These are phyloP conservation scores for Spea hammondii DNA, from an alignment of 2,797 vertebrate genomes.

Conservation along the genomic window DNA sequence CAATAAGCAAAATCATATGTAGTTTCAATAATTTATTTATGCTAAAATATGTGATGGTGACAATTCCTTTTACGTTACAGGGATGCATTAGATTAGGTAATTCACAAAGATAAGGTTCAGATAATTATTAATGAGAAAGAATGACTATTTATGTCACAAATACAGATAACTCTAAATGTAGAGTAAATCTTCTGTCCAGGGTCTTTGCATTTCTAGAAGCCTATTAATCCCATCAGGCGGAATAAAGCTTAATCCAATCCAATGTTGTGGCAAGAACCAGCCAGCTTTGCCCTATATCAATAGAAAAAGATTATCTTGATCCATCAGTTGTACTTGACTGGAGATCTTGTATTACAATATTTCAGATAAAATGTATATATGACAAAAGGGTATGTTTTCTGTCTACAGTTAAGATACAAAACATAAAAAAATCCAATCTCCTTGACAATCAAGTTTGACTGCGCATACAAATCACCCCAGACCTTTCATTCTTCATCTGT, in stretches of 20 bases:
- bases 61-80: too few relatives aligned
- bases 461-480: slow-evolving; percentile 9
- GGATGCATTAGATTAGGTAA: neutral
- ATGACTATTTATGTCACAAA: neutral
- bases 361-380: neutral
- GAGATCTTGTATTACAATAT: neutral
- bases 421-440: neutral
- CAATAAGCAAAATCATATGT: too few relatives aligned
- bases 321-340: neutral
- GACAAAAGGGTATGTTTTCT: neutral
- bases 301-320: slow-evolving; percentile 2
- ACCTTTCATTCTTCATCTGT: neutral
- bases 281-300: neutral
- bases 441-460: slow-evolving; percentile 6
- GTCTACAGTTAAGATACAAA: neutral
- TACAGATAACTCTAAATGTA: neutral
- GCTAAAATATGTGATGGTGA: too few relatives aligned
- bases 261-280: neutral
- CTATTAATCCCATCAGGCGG: neutral
- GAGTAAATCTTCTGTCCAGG: neutral
- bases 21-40: too few relatives aligned
- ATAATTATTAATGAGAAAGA: neutral
- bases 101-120: neutral
- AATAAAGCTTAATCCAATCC: neutral
- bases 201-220: neutral